Base-by-base conservation (phyloP, 1,140 invertebrate species). In the Temnothorax nylanderi region DNA sequence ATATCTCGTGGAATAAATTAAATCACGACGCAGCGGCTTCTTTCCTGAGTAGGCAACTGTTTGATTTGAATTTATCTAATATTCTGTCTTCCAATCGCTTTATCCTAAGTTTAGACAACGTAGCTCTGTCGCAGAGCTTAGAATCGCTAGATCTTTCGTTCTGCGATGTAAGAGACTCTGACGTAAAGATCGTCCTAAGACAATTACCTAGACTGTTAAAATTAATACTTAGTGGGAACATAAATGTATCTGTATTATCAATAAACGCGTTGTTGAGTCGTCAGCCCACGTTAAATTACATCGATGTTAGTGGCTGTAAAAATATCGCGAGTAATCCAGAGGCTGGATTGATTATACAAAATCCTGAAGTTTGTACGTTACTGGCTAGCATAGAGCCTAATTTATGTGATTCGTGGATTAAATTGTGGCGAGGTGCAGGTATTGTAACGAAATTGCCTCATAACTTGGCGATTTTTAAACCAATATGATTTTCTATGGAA, bases 1-100 rank as follows among this genome's bases (percentile, higher is more conserved):
- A 95, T 78, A 69, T 95, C 13, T 95, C 95, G 3, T 94, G 93
- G 86, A 95, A 95, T 58, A 88, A 91, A 21, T 74, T 95, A 0
- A 91, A 89, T 0, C 76, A 91, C 0, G 88, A 93, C 0, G 87
- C 69, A 3, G 44, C 88, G 0, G 89, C 81, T n/a, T 89, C 87
- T 74, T 64, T 93, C 0, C 56, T 94, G 1, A 93, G 94, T 37
- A 92, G 86, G 18, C 93, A 94, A 72, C 82, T 95, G 16, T 89
- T 95, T 13, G 92, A 87, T 80, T 90, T 95, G n/a, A 95, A 94
- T 87, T 62, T 95, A 7, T 95, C 94, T 0, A 93, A 93, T 74
- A 93, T 92, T 0, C 1, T 58, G 47, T 37, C 49, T 65, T 58
- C 54, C 32, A 69, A 34, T 0, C 69, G 72, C 2, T 62, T 21